Conservation (phyloP, 2,888 invertebrate genomes). For the Chydorus sphaericus region DNA sequence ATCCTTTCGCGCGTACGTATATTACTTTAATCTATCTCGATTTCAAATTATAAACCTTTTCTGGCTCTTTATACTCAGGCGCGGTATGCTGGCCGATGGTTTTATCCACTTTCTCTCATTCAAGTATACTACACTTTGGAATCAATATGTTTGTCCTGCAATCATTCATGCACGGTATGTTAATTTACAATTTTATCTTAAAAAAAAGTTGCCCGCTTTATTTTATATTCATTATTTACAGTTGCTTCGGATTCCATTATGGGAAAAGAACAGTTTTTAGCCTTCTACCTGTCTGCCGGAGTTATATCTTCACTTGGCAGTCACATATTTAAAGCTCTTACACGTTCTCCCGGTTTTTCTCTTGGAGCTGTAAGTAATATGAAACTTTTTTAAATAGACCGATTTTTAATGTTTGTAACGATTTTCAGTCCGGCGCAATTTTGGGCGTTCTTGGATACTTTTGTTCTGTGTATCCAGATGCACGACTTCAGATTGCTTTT, state of each 20-base stretch:
- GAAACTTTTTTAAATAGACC: conserved; percentile 10
- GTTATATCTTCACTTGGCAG: conserved; percentile 74
- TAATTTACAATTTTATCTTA: not conserved
- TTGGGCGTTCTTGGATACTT: conserved; percentile 77
- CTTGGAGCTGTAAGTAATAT: conserved; percentile 71
- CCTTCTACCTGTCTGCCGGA: conserved; percentile 75
- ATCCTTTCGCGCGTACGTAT: conserved; percentile 62
- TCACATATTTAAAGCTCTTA: conserved; percentile 57
- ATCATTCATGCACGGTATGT: conserved; percentile 49
- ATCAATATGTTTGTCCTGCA: conserved; percentile 94
- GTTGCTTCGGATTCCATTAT: conserved; percentile 54
- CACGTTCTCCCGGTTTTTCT: conserved; percentile 56
- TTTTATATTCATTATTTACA: too few species aligned
- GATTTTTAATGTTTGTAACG: conserved; percentile 28
- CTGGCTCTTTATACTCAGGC: conserved; percentile 32
- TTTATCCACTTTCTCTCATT: conserved; percentile 88
- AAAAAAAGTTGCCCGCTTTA: conserved; percentile 17
- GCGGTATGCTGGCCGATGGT: conserved; percentile 74
- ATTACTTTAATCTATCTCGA: not conserved
- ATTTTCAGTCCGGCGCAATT: conserved; percentile 96
- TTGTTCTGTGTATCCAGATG: conserved; percentile 76
- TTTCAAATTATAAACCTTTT: not conserved
- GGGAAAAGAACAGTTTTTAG: conserved; percentile 84
- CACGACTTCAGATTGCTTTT: conserved; percentile 74
- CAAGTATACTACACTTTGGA: conserved; percentile 66